These are phyloP conservation scores for Sarcophaga variegata DNA, from an alignment of 2,888 invertebrate species.

Conservation along the genomic window DNA sequence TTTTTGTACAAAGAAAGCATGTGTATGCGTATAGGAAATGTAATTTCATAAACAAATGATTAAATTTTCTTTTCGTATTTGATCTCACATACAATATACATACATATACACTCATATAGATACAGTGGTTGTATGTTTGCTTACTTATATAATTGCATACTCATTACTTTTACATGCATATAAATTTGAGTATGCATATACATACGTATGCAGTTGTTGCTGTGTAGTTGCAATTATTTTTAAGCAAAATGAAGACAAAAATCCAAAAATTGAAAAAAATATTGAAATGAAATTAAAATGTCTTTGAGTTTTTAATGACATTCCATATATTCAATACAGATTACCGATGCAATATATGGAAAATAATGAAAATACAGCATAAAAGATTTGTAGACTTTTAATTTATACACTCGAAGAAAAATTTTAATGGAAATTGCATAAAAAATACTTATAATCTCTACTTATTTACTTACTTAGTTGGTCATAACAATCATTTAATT, in stretches of 20 bases:
- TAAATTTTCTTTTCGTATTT: background rate
- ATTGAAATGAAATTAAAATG: background rate
- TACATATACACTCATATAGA: background rate
- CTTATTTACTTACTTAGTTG: too few relatives aligned
- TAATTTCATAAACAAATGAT: background rate
- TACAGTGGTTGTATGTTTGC: background rate
- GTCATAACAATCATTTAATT: too few relatives aligned
- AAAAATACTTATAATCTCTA: too few relatives aligned
- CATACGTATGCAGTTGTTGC: background rate
- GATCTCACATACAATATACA: too few relatives aligned
- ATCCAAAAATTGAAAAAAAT: background rate
- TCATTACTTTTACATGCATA: background rate
- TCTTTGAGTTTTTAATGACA: background rate
- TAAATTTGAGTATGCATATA: background rate
- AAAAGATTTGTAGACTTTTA: background rate
- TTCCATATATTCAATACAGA: constrained; percentile 21
- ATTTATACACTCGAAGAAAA: background rate
- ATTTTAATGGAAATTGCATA: too few relatives aligned
- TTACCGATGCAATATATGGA: background rate
- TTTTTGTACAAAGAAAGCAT: background rate
- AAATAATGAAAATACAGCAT: background rate
- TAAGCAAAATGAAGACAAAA: too few relatives aligned
- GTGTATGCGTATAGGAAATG: background rate
- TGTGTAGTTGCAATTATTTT: too few relatives aligned
- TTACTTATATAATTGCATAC: background rate